A percentile compares a stretch with the other conserved stretches of the same genome.
Evolutionary conservation across 2,797 vertebrate species (phyloP).

Genomic region (Sebastes iracundus): DNA sequence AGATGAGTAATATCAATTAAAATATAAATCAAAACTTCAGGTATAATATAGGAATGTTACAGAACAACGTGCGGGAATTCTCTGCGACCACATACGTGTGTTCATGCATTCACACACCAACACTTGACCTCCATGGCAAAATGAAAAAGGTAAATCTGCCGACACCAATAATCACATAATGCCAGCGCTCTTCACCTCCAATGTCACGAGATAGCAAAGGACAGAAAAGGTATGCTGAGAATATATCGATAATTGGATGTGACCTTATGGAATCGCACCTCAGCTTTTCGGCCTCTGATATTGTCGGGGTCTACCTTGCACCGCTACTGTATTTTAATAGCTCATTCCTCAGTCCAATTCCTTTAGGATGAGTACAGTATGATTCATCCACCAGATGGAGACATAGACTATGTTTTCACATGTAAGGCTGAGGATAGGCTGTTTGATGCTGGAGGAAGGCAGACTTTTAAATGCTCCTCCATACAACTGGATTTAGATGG

Average conservation of each 20-base stretch:
- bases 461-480: neutral
- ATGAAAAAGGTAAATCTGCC: neutral
- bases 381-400: neutral
- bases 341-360: neutral
- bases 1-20: neutral
- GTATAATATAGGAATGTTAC: neutral
- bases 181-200: too few species aligned
- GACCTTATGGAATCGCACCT: too few species aligned
- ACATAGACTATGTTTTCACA: neutral
- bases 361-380: neutral
- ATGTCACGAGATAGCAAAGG: too few species aligned
- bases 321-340: neutral
- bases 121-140: neutral
- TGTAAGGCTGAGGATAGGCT: neutral
- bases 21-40: neutral
- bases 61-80: neutral
- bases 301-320: neutral
- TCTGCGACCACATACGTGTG: neutral
- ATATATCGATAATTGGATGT: too few species aligned
- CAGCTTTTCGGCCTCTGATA: too few species aligned
- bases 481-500: neutral
- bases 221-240: too few species aligned
- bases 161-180: neutral
- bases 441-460: neutral
- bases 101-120: neutral